phyloP scores from a whole-genome alignment of 1,140 invertebrate genomes.

The Chelonus insularis region DNA sequence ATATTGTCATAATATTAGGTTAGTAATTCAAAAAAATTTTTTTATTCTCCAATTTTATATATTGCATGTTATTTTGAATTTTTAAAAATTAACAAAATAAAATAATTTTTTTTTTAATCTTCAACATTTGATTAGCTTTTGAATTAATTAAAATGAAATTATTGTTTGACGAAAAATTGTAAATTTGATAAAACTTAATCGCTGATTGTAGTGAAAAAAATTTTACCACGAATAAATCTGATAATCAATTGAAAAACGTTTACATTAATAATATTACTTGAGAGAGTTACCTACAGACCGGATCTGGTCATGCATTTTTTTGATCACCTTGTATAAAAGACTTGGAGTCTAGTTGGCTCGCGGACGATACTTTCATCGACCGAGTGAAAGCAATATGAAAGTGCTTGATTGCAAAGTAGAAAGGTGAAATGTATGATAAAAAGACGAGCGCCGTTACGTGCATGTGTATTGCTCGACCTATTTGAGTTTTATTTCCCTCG shows the following conservation, averaged over 20 bases:
- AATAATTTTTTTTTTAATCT: too few species aligned
- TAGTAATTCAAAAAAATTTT: neutral
- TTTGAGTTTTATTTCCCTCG: conserved; percentile 7
- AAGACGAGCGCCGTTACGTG: conserved; percentile 56
- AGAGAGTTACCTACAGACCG: conserved; percentile 22
- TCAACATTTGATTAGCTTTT: too few species aligned
- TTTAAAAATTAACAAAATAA: too few species aligned
- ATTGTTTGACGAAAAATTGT: too few species aligned
- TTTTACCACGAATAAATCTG: neutral
- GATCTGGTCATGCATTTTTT: conserved; percentile 27
- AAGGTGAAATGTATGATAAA: conserved; percentile 62
- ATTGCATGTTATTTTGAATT: too few species aligned
- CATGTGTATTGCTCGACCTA: conserved; percentile 41
- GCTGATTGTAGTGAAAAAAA: too few species aligned
- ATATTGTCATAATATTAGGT: too few species aligned
- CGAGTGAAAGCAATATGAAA: conserved; percentile 63
- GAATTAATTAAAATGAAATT: too few species aligned
- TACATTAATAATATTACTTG: conserved; percentile 6
- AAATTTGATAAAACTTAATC: too few species aligned
- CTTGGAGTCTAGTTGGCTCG: conserved; percentile 50
- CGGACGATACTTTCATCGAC: conserved; percentile 59
- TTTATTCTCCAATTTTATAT: too few species aligned
- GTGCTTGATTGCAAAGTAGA: conserved; percentile 62
- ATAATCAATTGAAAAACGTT: neutral
- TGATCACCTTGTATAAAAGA: conserved; percentile 41